These are phyloP conservation scores for Entomyzon cyanotis DNA, from an alignment of 2,113 vertebrate species.

Conservation along the genomic window DNA sequence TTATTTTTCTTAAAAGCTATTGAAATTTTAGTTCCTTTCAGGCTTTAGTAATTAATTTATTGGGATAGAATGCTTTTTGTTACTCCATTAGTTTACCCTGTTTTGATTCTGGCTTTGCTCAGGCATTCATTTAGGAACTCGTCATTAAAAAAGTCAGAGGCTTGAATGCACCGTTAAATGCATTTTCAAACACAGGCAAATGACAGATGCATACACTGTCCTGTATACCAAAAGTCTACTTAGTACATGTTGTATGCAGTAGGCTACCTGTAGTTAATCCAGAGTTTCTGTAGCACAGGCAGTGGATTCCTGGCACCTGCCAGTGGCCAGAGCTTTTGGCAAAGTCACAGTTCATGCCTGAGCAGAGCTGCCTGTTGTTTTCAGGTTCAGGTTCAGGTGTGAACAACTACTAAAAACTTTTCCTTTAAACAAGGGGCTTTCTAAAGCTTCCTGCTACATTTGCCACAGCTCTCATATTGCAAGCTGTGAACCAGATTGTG, in stretches of 20 bases:
- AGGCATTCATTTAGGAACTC: not conserved
- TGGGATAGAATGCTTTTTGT: not conserved
- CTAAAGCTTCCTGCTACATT: not conserved
- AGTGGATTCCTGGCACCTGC: not conserved
- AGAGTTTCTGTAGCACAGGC: not conserved
- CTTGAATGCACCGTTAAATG: not conserved
- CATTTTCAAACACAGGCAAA: not conserved
- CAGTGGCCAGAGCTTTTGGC: not conserved
- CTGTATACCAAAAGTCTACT: not conserved
- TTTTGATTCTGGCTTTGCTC: not conserved
- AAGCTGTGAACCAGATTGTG: slow-evolving; percentile 36
- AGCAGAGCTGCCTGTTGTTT: not conserved
- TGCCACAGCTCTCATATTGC: not conserved
- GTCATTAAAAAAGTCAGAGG: not conserved
- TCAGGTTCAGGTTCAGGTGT: not conserved
- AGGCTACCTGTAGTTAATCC: not conserved
- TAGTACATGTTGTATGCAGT: not conserved
- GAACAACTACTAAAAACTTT: not conserved
- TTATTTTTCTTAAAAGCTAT: not conserved
- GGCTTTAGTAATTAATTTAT: not conserved
- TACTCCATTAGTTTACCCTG: not conserved
- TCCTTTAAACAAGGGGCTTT: not conserved
- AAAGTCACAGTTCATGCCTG: not conserved
- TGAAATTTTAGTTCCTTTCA: not conserved
- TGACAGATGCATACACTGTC: not conserved